Evolutionary conservation across 2,113 vertebrate species (phyloP).

Genomic region (Edolisoma coerulescens): DNA sequence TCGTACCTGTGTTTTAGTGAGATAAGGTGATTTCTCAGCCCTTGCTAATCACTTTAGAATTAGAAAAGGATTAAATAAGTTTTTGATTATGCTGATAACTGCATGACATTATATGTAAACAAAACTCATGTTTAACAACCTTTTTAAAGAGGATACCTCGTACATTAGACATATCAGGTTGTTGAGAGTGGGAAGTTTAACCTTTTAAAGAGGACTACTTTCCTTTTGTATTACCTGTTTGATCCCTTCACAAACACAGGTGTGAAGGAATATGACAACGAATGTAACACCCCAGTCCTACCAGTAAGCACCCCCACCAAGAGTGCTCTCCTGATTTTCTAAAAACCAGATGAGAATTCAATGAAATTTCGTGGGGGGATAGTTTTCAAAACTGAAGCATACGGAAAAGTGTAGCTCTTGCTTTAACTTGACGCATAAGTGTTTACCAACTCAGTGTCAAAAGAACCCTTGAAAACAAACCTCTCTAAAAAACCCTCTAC

Average conservation of each 20-base stretch:
- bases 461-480: neutral
- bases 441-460: neutral
- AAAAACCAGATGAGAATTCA: neutral
- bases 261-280: neutral
- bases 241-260: neutral
- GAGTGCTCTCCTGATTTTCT: neutral
- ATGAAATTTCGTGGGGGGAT: fast-evolving
- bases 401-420: neutral
- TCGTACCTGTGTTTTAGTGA: constrained; percentile 81
- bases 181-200: constrained; percentile 16
- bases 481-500: neutral
- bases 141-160: constrained; percentile 62
- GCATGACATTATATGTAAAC: constrained; percentile 72
- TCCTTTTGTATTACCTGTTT: neutral
- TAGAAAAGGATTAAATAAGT: constrained; percentile 77
- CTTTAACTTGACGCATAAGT: neutral
- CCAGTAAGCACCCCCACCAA: neutral
- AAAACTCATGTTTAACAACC: constrained; percentile 76
- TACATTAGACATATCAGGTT: constrained; percentile 52
- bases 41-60: constrained; percentile 83
- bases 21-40: constrained; percentile 82
- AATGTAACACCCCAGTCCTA: neutral
- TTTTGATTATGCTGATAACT: constrained; percentile 82
- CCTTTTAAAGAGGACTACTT: constrained; percentile 24
- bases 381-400: neutral